Percentiles rank a stretch among this genome's conserved stretches.
Evolutionary conservation across 2,797 vertebrate species (phyloP).

Genomic region (Triplophysa bombifrons): DNA sequence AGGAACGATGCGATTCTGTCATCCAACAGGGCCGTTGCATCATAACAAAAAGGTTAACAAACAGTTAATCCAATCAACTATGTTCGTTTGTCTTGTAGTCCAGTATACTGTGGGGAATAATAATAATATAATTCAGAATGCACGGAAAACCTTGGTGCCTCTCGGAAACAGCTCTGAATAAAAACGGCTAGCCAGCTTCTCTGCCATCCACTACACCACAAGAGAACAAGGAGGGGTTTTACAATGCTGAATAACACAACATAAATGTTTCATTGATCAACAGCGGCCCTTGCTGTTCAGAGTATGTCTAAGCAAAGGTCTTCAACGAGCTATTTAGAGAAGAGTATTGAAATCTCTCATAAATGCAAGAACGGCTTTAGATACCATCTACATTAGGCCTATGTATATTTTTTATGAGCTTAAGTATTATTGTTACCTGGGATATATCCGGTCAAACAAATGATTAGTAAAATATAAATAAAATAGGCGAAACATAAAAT

Average conservation of each 20-base stretch:
- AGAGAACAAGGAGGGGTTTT: background rate
- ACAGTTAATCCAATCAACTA: background rate
- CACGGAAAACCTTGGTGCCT: background rate
- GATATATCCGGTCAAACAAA: background rate
- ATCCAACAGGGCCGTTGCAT: background rate
- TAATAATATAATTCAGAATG: background rate
- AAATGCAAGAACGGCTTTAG: background rate
- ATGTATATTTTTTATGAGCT: too few relatives aligned
- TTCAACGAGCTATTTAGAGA: background rate
- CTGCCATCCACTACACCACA: background rate
- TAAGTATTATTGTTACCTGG: background rate
- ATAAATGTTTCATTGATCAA: constrained; percentile 58
- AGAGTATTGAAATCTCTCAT: too few relatives aligned
- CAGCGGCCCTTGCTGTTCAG: constrained; percentile 62
- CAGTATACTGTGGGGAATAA: background rate
- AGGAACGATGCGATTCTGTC: background rate
- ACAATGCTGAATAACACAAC: background rate
- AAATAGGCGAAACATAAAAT: background rate
- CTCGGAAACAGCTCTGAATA: background rate
- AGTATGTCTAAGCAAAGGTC: background rate
- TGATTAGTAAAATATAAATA: background rate
- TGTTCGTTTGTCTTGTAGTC: background rate
- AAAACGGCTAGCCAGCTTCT: constrained; percentile 2
- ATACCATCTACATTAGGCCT: too few relatives aligned
- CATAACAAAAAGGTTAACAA: background rate